These are phyloP conservation scores for Helostoma temminkii DNA, from an alignment of 2,797 vertebrate species.

Conservation along the genomic window DNA sequence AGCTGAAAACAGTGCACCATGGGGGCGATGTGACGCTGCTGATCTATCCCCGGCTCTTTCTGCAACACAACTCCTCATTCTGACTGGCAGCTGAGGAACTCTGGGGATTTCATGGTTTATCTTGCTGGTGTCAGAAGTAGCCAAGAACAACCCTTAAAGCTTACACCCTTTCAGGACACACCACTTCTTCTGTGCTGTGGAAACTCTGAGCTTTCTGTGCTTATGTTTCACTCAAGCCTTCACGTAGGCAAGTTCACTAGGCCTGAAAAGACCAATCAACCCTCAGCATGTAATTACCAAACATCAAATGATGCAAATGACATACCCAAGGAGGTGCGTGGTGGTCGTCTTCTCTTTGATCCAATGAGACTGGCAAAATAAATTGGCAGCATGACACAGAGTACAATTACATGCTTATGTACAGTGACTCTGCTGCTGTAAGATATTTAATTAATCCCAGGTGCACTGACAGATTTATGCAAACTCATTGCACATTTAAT, in stretches of 20 bases:
- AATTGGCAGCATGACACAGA: slow-evolving; percentile 11
- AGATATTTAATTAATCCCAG: slow-evolving; percentile 32
- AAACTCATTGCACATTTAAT: slow-evolving; percentile 30
- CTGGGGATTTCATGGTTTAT: slow-evolving; percentile 58
- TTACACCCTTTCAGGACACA: slow-evolving; percentile 42
- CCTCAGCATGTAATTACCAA: slow-evolving; percentile 51
- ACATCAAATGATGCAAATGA: slow-evolving; percentile 48
- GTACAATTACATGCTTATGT: slow-evolving; percentile 36
- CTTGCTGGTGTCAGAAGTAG: slow-evolving; percentile 52
- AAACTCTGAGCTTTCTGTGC: slow-evolving; percentile 35
- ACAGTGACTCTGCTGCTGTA: slow-evolving; percentile 14
- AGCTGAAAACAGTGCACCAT: slow-evolving; percentile 43
- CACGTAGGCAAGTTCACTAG: slow-evolving; percentile 17
- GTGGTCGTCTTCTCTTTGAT: slow-evolving; percentile 38
- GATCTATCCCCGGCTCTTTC: slow-evolving; percentile 28
- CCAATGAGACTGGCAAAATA: slow-evolving; percentile 14
- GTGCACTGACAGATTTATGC: slow-evolving; percentile 23
- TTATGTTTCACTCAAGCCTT: slow-evolving; percentile 22
- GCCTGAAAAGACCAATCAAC: slow-evolving; percentile 60
- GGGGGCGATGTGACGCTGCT: slow-evolving; percentile 47
- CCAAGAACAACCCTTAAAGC: slow-evolving; percentile 56
- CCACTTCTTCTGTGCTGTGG: background rate
- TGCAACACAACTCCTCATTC: slow-evolving; percentile 42
- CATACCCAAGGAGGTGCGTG: slow-evolving; percentile 40
- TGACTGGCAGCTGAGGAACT: slow-evolving; percentile 48